A percentile compares a stretch with the other conserved stretches of the same genome.
Evolutionary conservation across 2,113 vertebrate genomes (phyloP).

Genomic region (Ursus arctos): DNA sequence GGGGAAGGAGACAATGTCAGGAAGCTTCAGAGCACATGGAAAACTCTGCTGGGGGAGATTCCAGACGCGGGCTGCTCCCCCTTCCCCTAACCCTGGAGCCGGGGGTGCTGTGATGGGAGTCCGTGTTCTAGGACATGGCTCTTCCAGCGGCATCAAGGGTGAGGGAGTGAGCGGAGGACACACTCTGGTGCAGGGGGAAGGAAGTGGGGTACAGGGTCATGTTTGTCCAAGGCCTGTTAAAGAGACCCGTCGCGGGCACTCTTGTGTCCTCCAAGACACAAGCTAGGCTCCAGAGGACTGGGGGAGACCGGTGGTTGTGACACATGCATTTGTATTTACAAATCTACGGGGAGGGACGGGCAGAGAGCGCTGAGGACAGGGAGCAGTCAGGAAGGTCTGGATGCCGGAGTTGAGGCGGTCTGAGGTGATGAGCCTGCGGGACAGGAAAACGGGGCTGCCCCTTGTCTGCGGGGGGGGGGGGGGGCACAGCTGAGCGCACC

Average conservation of each 20-base stretch:
- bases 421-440: neutral
- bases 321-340: neutral
- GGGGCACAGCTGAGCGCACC: accelerated
- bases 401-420: neutral
- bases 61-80: neutral
- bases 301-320: neutral
- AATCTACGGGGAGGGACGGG: neutral
- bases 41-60: neutral
- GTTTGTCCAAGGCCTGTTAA: neutral
- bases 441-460: neutral
- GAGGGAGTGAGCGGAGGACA: neutral
- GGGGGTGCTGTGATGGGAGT: neutral
- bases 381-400: neutral
- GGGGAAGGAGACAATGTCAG: neutral
- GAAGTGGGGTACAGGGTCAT: neutral
- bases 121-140: neutral
- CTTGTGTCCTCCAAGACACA: neutral
- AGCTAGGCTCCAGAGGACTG: neutral
- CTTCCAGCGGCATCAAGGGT: neutral
- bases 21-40: neutral
- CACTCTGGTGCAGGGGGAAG: neutral
- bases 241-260: neutral
- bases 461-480: accelerated
- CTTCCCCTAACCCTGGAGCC: neutral
- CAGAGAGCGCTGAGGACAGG: neutral